A percentile compares a stretch with the other conserved stretches of the same genome.
These are phyloP conservation scores for Cricetomys ansorgei DNA, from an alignment of 2,113 vertebrate genomes.

Conservation along the genomic window DNA sequence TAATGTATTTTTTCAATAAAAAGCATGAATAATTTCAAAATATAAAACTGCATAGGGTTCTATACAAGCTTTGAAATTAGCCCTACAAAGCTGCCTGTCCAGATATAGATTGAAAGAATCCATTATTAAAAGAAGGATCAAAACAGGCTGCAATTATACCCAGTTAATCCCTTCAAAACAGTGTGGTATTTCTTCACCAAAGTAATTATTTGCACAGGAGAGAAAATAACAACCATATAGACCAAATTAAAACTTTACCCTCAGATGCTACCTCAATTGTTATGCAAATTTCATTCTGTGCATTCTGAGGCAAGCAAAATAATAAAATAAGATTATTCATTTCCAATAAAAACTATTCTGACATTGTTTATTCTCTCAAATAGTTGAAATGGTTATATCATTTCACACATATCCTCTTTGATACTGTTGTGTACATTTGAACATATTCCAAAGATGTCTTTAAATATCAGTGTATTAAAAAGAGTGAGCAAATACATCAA, in stretches of 20 bases:
- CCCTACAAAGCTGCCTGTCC: conserved; percentile 72
- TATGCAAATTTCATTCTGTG: conserved; percentile 81
- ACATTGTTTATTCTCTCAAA: conserved; percentile 66
- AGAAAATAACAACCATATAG: conserved; percentile 84
- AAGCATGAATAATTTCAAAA: conserved; percentile 9
- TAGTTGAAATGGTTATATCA: conserved; percentile 63
- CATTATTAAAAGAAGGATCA: conserved; percentile 87
- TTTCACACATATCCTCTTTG: conserved; percentile 26
- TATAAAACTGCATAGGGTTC: conserved; percentile 74
- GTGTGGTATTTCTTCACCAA: conserved; percentile 83
- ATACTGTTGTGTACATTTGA: conserved; percentile 23
- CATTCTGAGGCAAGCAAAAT: conserved; percentile 49
- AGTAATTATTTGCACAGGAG: conserved; percentile 85
- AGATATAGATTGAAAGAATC: conserved; percentile 78
- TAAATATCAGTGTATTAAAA: conserved; percentile 79
- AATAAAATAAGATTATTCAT: conserved; percentile 54
- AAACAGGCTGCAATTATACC: conserved; percentile 86
- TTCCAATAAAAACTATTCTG: conserved; percentile 18
- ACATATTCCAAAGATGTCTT: conserved; percentile 29
- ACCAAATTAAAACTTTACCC: conserved; percentile 89
- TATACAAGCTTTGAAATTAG: conserved; percentile 71
- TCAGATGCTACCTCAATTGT: conserved; percentile 87
- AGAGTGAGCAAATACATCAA: conserved; percentile 85
- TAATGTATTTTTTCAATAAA: background rate
- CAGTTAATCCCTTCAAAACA: conserved; percentile 88